These are phyloP conservation scores for Amblyornis subalaris DNA, from an alignment of 2,113 vertebrate genomes.

Conservation along the genomic window DNA sequence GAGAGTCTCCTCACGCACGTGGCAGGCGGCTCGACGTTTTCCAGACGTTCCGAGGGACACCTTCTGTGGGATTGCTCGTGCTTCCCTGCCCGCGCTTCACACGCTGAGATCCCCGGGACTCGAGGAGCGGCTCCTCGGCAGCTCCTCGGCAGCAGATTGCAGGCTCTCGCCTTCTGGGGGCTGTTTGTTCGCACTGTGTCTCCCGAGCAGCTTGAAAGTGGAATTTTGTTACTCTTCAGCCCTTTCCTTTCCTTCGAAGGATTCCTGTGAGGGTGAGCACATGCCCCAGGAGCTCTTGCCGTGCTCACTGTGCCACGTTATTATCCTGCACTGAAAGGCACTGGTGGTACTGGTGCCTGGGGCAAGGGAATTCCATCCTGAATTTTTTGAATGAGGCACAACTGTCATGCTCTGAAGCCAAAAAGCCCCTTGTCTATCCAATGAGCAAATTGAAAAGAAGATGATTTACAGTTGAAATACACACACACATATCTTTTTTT, in stretches of 20 bases:
- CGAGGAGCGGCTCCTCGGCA: neutral
- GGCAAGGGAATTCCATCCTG: neutral
- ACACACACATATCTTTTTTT: neutral
- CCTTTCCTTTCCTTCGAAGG: neutral
- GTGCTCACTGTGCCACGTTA: accelerated
- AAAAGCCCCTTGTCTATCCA: neutral
- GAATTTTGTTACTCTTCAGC: neutral
- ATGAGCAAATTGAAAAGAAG: neutral
- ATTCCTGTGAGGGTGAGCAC: neutral
- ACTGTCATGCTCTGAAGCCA: neutral
- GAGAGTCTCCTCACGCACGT: neutral
- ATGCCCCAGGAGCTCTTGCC: accelerated
- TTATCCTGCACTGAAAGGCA: accelerated
- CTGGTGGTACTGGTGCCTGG: neutral
- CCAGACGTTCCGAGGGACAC: neutral
- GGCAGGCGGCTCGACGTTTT: neutral
- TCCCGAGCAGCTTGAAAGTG: conserved; percentile 4
- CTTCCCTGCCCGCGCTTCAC: neutral
- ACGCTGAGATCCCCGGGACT: neutral
- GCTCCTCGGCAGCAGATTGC: neutral
- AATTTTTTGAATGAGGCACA: neutral
- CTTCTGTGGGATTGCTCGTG: neutral
- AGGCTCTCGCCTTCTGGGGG: neutral
- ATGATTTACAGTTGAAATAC: neutral
- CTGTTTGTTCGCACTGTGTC: neutral